These are phyloP conservation scores for Fragum whitleyi DNA, from an alignment of 2,888 invertebrate genomes.

Conservation along the genomic window DNA sequence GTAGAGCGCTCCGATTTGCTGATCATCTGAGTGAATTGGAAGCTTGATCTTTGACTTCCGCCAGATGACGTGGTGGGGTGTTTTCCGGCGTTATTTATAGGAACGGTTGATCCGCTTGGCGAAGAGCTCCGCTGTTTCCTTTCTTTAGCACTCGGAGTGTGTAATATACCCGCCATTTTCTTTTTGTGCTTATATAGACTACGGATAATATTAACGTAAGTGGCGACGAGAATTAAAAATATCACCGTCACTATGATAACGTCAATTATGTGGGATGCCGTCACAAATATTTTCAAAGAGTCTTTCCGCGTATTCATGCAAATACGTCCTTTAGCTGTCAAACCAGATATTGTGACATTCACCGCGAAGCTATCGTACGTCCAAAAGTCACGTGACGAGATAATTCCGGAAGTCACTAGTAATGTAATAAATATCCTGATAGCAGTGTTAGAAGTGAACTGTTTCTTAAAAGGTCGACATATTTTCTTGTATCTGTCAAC, in stretches of 20 bases:
- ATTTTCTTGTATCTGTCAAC: slow-evolving; percentile 15
- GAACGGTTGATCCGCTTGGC: too few species aligned
- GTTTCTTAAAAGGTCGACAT: neutral
- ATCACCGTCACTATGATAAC: slow-evolving; percentile 4
- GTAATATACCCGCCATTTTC: neutral
- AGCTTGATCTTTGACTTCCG: neutral
- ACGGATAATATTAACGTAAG: neutral
- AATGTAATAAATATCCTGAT: neutral
- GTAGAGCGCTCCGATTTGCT: slow-evolving; percentile 16
- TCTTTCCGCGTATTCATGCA: slow-evolving; percentile 4
- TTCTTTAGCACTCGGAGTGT: neutral
- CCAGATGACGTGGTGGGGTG: neutral
- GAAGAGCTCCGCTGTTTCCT: neutral
- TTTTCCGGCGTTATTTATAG: neutral
- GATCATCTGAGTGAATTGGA: slow-evolving; percentile 10
- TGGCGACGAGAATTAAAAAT: neutral
- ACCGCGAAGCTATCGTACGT: slow-evolving; percentile 21
- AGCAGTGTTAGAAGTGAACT: neutral
- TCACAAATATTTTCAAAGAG: neutral
- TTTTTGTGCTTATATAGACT: slow-evolving; percentile 13
- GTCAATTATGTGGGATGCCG: slow-evolving; percentile 19
- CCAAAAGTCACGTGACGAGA: slow-evolving; percentile 10
- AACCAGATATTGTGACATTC: slow-evolving; percentile 6
- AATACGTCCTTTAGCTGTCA: neutral
- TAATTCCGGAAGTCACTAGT: neutral